phyloP scores from a whole-genome alignment of 2,888 invertebrate genomes.

The Tinea semifulvella region DNA sequence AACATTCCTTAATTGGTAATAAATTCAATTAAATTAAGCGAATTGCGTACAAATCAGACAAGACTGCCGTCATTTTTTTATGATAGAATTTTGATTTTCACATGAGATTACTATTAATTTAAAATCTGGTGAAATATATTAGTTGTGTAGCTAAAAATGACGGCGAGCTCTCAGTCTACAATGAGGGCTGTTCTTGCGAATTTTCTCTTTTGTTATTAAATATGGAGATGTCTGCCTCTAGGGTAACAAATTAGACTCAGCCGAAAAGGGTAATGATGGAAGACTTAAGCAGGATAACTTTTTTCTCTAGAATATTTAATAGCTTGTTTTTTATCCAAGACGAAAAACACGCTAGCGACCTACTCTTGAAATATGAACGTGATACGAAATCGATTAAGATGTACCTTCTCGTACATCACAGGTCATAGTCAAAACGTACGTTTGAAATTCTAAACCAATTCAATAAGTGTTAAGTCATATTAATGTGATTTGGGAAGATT shows the following conservation, averaged over 20 bases:
- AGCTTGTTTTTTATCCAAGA: slow-evolving; percentile 12
- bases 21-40: too few species aligned
- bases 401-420: neutral
- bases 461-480: too few species aligned
- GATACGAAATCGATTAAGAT: neutral
- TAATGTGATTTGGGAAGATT: too few species aligned
- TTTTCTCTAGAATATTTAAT: slow-evolving; percentile 12
- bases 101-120: too few species aligned
- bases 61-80: too few species aligned
- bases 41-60: too few species aligned
- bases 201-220: slow-evolving; percentile 15
- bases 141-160: neutral
- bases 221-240: slow-evolving; percentile 15
- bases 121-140: too few species aligned
- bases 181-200: slow-evolving; percentile 11
- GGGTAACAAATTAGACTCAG: slow-evolving; percentile 15
- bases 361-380: neutral
- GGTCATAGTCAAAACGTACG: neutral
- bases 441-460: too few species aligned
- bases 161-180: neutral
- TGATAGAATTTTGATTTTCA: too few species aligned
- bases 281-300: slow-evolving; percentile 11
- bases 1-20: too few species aligned
- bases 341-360: slow-evolving; percentile 6
- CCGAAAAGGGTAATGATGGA: slow-evolving; percentile 16